Conservation (phyloP, 1,140 invertebrate genomes). For the Trachymyrmex cornetzi region DNA sequence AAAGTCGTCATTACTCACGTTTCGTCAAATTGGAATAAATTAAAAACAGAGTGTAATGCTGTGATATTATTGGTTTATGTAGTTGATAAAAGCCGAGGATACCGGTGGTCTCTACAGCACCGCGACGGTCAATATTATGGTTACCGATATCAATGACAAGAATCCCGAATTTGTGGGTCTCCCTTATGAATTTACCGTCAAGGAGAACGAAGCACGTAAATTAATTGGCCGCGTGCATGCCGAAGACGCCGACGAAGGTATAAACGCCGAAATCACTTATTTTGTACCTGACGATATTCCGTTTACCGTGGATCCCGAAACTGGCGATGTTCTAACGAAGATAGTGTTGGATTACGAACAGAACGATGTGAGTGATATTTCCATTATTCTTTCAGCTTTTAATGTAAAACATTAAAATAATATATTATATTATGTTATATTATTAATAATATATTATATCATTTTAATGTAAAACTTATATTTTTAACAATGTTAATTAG, state of each 20-base stretch:
- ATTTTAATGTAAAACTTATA: not conserved
- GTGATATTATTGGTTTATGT: conserved; percentile 70
- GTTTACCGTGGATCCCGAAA: conserved; percentile 92
- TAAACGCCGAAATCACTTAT: conserved; percentile 89
- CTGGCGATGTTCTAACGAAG: conserved; percentile 92
- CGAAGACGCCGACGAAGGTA: conserved; percentile 93
- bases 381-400: not conserved
- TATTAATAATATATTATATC: no score
- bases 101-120: conserved; percentile 93
- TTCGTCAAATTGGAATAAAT: not conserved
- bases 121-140: conserved; percentile 94
- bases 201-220: conserved; percentile 91
- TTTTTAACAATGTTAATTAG: not conserved
- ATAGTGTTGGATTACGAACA: conserved; percentile 94
- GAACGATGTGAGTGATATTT: conserved; percentile 88
- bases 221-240: conserved; percentile 93
- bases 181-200: conserved; percentile 93
- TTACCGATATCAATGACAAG: conserved; percentile 96
- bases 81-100: conserved; percentile 95
- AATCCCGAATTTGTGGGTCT: conserved; percentile 93
- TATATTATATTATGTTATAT: not conserved
- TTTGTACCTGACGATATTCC: conserved; percentile 92
- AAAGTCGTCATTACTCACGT: not conserved
- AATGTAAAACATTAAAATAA: not conserved
- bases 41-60: not conserved